phyloP scores from a whole-genome alignment of 1,140 invertebrate genomes.

The Hirudo medicinalis region DNA sequence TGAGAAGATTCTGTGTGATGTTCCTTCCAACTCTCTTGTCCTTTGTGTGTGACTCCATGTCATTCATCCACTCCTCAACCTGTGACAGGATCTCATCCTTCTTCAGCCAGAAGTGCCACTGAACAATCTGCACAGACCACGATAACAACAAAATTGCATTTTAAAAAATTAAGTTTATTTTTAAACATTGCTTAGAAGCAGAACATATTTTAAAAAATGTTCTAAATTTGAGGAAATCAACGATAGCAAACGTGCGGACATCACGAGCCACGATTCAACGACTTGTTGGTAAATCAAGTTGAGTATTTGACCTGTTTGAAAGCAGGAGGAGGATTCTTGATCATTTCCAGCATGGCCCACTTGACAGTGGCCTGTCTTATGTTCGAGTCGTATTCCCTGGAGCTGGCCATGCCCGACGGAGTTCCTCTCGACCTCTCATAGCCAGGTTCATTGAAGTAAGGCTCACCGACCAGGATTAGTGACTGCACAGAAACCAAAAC shows the following conservation, averaged over 20 bases:
- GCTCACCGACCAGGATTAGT: constrained; percentile 82
- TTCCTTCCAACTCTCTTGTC: constrained; percentile 56
- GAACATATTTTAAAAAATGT: no score
- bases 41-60: constrained; percentile 59
- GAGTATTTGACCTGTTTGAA: constrained; percentile 62
- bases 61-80: constrained; percentile 74
- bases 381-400: constrained; percentile 82
- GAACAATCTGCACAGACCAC: constrained; percentile 56
- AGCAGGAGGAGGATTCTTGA: constrained; percentile 75
- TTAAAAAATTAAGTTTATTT: no score
- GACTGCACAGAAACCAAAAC: constrained; percentile 92
- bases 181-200: no score
- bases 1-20: constrained; percentile 60
- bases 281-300: no score
- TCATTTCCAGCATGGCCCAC: constrained; percentile 90
- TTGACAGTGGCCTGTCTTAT: constrained; percentile 85
- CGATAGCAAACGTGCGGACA: no score
- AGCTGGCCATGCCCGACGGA: constrained; percentile 67
- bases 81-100: constrained; percentile 75
- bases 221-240: no score
- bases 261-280: no score
- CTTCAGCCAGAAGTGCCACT: constrained; percentile 88
- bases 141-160: constrained; percentile 13
- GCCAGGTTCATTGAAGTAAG: constrained; percentile 95
- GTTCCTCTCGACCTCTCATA: constrained; percentile 83